phyloP scores from a whole-genome alignment of 2,113 vertebrate species.

The Leucopsar rothschildi region DNA sequence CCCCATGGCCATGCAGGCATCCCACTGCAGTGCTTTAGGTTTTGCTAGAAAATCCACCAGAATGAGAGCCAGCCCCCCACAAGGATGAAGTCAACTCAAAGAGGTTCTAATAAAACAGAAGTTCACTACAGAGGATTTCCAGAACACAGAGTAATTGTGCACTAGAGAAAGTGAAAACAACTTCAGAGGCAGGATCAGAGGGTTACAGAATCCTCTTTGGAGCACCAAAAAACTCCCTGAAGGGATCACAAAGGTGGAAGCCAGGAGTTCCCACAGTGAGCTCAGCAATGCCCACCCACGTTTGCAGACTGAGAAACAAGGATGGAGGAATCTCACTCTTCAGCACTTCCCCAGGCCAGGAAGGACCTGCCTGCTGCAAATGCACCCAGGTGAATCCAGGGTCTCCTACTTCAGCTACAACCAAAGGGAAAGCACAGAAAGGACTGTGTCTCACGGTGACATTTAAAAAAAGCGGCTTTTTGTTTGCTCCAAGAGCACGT shows the following conservation, averaged over 20 bases:
- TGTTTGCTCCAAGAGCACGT: rapidly evolving
- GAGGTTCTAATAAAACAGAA: not conserved
- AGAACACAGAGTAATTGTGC: not conserved
- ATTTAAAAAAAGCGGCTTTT: no score
- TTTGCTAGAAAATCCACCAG: not conserved
- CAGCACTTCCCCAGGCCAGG: not conserved
- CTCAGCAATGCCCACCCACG: rapidly evolving
- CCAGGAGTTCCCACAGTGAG: not conserved
- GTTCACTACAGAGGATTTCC: not conserved
- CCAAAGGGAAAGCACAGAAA: rapidly evolving
- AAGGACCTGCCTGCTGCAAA: not conserved
- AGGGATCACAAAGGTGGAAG: rapidly evolving
- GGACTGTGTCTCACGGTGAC: rapidly evolving
- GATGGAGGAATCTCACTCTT: not conserved
- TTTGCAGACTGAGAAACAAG: rapidly evolving
- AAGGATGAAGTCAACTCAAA: not conserved
- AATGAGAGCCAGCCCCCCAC: not conserved
- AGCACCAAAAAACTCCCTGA: not conserved
- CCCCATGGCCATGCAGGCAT: not conserved
- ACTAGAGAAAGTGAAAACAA: not conserved
- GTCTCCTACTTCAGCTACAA: not conserved
- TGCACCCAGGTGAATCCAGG: rapidly evolving
- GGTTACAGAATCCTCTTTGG: not conserved
- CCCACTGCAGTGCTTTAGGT: not conserved
- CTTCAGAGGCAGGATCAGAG: not conserved